These are phyloP conservation scores for Rhyacophila evoluta DNA, from an alignment of 2,888 invertebrate genomes.

Conservation along the genomic window DNA sequence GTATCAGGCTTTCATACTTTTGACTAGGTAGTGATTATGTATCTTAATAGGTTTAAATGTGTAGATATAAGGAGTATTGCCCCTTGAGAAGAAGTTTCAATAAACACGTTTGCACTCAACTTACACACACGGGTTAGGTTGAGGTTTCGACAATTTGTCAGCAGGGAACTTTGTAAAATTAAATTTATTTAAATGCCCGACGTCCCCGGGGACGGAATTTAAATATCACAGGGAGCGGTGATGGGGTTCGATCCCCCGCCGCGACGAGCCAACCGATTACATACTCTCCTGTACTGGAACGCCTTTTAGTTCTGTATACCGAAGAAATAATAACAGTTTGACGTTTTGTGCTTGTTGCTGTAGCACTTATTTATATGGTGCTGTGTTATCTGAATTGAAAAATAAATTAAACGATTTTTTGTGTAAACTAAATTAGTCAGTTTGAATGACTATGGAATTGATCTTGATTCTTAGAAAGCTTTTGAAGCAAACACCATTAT, in stretches of 20 bases:
- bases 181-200: constrained; percentile 54
- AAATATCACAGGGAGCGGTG: constrained; percentile 48
- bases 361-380: neutral
- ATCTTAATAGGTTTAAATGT: no score
- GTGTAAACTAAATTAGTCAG: neutral
- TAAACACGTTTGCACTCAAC: constrained; percentile 43
- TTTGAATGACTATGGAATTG: neutral
- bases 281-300: neutral
- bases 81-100: constrained; percentile 33
- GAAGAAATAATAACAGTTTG: neutral
- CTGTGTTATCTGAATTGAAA: neutral
- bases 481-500: no score
- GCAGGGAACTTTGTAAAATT: constrained; percentile 54
- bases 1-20: neutral
- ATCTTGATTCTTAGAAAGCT: no score
- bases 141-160: constrained; percentile 55
- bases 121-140: constrained; percentile 20
- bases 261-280: constrained; percentile 29
- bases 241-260: constrained; percentile 38
- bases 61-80: neutral
- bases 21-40: neutral
- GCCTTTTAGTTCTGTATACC: neutral
- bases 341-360: neutral
- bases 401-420: neutral
- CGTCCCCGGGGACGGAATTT: constrained; percentile 53